Percentiles rank a stretch among this genome's conserved stretches.
phyloP scores from a whole-genome alignment of 2,113 vertebrate species.

The Thomomys bottae region DNA sequence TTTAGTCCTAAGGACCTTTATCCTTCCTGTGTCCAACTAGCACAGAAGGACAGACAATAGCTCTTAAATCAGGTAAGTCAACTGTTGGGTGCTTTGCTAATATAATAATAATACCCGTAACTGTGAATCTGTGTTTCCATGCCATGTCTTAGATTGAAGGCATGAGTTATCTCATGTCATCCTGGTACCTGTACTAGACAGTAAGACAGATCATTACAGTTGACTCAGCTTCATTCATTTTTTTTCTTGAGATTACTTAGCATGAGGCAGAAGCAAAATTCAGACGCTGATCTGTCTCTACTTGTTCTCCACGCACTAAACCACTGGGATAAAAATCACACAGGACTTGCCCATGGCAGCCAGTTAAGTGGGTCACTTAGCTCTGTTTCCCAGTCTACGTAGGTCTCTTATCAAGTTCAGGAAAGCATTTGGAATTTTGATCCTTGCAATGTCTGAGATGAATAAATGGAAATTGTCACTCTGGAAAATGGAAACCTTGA shows the following conservation, averaged over 20 bases:
- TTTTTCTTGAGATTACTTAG: neutral
- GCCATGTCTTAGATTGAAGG: neutral
- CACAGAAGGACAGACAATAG: neutral
- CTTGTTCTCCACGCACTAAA: neutral
- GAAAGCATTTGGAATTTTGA: neutral
- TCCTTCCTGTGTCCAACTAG: neutral
- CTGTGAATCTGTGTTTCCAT: neutral
- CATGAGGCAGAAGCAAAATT: neutral
- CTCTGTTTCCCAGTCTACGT: neutral
- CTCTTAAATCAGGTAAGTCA: neutral
- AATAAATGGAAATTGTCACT: neutral
- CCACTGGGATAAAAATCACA: neutral
- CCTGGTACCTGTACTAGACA: neutral
- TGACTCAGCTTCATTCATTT: neutral
- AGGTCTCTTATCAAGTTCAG: neutral
- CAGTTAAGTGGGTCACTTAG: neutral
- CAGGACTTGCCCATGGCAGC: fast-evolving
- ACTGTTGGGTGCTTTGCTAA: neutral
- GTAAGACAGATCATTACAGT: neutral
- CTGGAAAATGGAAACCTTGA: neutral
- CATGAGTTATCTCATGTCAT: neutral
- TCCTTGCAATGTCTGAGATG: neutral
- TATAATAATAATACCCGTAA: neutral
- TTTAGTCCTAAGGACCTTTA: neutral
- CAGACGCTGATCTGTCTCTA: neutral